Evolutionary conservation across 1,140 invertebrate species (phyloP).

Genomic region (Leptinotarsa texana): DNA sequence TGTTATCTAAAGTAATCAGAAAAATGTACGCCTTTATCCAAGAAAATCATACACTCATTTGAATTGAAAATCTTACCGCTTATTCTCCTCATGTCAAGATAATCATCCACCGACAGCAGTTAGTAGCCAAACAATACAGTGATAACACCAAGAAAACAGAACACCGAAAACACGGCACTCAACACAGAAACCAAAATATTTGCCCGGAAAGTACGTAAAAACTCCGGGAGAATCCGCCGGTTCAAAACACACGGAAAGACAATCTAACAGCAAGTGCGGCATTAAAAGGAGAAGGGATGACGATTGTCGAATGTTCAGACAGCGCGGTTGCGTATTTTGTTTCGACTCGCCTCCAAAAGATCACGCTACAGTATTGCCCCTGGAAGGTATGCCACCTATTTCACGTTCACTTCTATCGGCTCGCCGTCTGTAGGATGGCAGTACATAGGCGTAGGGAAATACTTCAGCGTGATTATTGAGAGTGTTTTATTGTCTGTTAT

Average conservation of each 20-base stretch:
- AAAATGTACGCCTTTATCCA: neutral
- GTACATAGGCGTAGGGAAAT: no score
- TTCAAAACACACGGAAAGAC: constrained; percentile 25
- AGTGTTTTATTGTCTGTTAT: no score
- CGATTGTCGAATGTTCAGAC: constrained; percentile 30
- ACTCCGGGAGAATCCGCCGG: constrained; percentile 25
- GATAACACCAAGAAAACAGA: constrained; percentile 9
- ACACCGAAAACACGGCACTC: constrained; percentile 21
- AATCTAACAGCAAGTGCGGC: constrained; percentile 29
- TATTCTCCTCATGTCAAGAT: constrained; percentile 35
- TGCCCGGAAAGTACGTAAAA: constrained; percentile 28
- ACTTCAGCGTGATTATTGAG: no score
- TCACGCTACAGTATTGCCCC: constrained; percentile 32
- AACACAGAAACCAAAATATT: constrained; percentile 1
- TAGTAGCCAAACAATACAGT: neutral
- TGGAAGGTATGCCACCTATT: constrained; percentile 33
- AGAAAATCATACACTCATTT: neutral
- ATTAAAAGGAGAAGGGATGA: constrained; percentile 22
- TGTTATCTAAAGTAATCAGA: no score
- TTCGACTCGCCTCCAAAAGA: constrained; percentile 29
- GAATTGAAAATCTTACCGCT: constrained; percentile 29
- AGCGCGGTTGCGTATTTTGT: constrained; percentile 38
- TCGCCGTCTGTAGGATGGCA: no score
- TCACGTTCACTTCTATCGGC: neutral
- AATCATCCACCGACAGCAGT: constrained; percentile 24